Conservation (phyloP, 2,113 vertebrate genomes). For the Myotis yumanensis region DNA sequence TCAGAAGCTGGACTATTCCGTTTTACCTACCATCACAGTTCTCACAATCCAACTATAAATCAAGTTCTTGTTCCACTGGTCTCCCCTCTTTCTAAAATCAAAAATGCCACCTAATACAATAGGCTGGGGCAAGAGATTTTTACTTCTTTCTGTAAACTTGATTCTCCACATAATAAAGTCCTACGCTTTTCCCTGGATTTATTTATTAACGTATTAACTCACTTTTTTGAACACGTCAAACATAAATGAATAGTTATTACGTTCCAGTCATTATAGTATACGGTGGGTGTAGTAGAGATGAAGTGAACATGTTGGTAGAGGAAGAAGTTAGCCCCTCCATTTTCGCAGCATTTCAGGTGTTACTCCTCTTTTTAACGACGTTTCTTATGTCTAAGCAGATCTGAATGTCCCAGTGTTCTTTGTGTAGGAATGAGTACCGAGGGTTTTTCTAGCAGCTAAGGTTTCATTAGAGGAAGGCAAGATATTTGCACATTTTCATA, state of each 20-base stretch:
- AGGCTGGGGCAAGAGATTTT: not conserved
- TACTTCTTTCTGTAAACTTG: not conserved
- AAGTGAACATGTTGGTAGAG: not conserved
- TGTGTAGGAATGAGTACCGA: not conserved
- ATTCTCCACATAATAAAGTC: slow-evolving; percentile 46
- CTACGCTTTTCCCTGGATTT: not conserved
- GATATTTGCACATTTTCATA: not conserved
- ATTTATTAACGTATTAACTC: not conserved
- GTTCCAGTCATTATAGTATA: not conserved
- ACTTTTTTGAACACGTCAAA: not conserved
- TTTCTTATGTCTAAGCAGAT: not conserved
- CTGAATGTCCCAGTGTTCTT: not conserved
- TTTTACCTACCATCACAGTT: slow-evolving; percentile 37
- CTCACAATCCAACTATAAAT: not conserved
- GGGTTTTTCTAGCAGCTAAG: not conserved
- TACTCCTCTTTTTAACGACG: not conserved
- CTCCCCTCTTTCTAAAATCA: not conserved
- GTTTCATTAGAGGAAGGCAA: not conserved
- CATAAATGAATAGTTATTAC: not conserved
- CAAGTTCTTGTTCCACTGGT: not conserved
- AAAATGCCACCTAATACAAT: not conserved
- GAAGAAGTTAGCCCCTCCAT: not conserved
- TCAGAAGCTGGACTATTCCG: not conserved
- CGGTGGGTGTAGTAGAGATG: not conserved
- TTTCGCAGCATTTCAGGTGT: not conserved